Percentiles rank a stretch among this genome's conserved stretches.
phyloP scores from a whole-genome alignment of 1,140 invertebrate species.

The Zaprionus lachaisei region DNA sequence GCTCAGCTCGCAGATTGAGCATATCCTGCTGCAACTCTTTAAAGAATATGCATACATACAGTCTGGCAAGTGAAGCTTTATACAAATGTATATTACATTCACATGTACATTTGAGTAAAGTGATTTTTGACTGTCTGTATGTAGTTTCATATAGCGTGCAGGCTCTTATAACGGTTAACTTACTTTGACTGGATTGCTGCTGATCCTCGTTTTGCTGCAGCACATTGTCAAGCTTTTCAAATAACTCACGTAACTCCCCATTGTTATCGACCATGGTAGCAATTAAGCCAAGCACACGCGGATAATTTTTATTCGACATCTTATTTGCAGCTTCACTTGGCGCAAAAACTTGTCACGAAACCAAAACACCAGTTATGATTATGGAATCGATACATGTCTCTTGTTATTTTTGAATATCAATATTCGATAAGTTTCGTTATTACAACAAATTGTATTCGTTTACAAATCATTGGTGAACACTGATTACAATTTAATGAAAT shows the following conservation, averaged over 20 bases:
- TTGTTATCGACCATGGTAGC: neutral
- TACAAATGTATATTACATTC: too few relatives aligned
- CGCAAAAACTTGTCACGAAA: neutral
- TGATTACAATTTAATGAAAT: too few relatives aligned
- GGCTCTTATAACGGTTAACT: conserved; percentile 4
- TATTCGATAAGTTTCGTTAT: neutral
- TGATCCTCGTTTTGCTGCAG: neutral
- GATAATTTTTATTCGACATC: neutral
- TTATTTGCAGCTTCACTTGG: neutral
- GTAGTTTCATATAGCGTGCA: too few relatives aligned
- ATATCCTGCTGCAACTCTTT: conserved; percentile 10
- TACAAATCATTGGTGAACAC: too few relatives aligned
- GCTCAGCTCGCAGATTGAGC: conserved; percentile 7
- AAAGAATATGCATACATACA: neutral
- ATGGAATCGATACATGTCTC: neutral
- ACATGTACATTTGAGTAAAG: too few relatives aligned
- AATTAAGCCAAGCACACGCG: neutral
- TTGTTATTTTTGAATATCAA: neutral
- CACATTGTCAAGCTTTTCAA: conserved; percentile 1
- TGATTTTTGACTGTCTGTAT: too few relatives aligned
- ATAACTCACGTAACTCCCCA: neutral
- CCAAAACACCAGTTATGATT: neutral
- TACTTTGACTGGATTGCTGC: neutral
- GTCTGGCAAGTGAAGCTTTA: too few relatives aligned
- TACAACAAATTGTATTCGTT: too few relatives aligned